Evolutionary conservation across 2,113 vertebrate genomes (phyloP), one percentile per base, ranked within the genome.

Genomic region (Antigone vipio): DNA sequence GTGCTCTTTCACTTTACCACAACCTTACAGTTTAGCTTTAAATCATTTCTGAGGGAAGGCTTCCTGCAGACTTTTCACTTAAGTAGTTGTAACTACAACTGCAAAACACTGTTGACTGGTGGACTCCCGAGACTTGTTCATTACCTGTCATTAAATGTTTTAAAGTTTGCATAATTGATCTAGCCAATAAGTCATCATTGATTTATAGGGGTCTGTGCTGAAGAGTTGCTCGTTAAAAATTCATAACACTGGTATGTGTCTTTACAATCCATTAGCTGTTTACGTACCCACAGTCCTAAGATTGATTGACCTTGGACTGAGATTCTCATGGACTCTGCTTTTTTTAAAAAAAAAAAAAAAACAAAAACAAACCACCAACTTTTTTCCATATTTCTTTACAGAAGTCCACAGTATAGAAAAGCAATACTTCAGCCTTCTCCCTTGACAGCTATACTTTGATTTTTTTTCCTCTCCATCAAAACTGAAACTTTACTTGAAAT

Each of bases 121-220:
- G 92, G 97, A 90, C 99, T 98, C 99, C 67, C 44, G 98, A 98
- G 99, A 98, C 98, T 97, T 98, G 98, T 99, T 99, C 98, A 99
- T 99, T 99, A 99, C 98, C 98, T 99, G 99, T 99, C 98, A 99
- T 99, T 99, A 99, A 99, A 99, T 99, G 99, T 99, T 99, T 99
- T 99, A 98, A 99, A 99, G 99, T 99, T 99, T 99, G 99, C 99
- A 99, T 99, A 99, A 99, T 99, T 99, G 99, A 99, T 99, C 98
- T 95, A 97, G 98, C 98, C 98, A 99, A 99, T 99, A 99, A 99
- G 98, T 99, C 98, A 98, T 99, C 98, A 99, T 99, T 99, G 99
- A 99, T 99, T 99, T 99, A 99, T 99, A 98, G 98, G 97, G 98
- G 98, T 98, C 98, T 99, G 97, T 97, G 98, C 98, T 98, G 98